Base-by-base conservation (phyloP, 1,140 invertebrate genomes). In the Mycetomoellerius zeteki region DNA sequence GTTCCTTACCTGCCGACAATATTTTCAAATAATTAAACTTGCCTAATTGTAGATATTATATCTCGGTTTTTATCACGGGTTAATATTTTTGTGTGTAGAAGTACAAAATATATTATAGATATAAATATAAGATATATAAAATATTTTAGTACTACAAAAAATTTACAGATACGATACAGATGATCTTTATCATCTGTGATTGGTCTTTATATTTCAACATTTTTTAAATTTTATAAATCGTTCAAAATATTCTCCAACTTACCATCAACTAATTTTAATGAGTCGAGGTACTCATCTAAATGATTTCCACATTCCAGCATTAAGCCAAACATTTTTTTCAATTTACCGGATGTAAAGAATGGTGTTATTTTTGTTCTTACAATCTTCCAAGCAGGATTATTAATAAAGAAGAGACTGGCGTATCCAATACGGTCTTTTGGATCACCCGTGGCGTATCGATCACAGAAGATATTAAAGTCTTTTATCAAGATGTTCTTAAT, bases 401-500 rank as follows among this genome's bases (percentile, higher is more conserved):
- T 92, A 0, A 94, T 50, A 1, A 88, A 60, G 67, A 95, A 94
- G 0, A 95, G 21, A 87, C 93, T 94, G 0, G 90, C 69, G 27
- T 81, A 87, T 3, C 94, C 91, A 0, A 95, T 75, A 21, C 87
- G 80, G 78, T 94, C 94, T 0, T 65, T 37, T 21, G 12, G 89
- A 87, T 93, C 75, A 0, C 92, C 43, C 0, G 16, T 5, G 0
- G 80, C n/a, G 6, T 89, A 91, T 75, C 94, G 91, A 50, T 96
- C 91, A 0, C 43, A 19, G 67, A 96, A 96, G 21, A 94, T 80
- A 58, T 94, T 87, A 77, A 96, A 96, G 69, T 96, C 96, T 84
- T 95, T 96, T 3, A 96, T 90, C 4, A 96, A 27, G 24, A 96
- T 85, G 2, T 94, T 75, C 65, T 96, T 96, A 0, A 96, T 86